Conservation (phyloP, 2,113 vertebrate species). For the Romanogobio albipinnatus region DNA sequence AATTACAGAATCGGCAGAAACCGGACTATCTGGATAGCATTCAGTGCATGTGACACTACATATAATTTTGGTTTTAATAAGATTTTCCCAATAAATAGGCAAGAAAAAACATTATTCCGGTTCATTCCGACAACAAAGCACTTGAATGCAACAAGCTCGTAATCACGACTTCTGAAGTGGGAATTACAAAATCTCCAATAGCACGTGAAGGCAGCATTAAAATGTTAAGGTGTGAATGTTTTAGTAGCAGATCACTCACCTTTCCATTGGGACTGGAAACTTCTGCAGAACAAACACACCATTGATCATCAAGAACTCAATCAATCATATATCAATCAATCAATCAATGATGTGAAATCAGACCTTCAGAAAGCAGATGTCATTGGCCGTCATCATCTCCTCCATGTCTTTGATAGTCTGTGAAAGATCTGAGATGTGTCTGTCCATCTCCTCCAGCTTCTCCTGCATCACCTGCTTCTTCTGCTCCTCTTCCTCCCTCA, state of each 20-base stretch:
- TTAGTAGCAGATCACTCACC: conserved; percentile 1
- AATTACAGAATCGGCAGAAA: no score
- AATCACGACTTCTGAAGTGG: no score
- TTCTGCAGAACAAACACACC: conserved; percentile 1
- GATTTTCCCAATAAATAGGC: no score
- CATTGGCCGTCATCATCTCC: not conserved
- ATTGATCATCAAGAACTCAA: not conserved
- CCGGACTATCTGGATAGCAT: no score
- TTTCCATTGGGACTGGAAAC: not conserved
- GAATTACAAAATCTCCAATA: no score
- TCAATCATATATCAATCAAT: not conserved
- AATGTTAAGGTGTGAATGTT: no score
- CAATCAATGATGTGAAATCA: not conserved
- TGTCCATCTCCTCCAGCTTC: not conserved
- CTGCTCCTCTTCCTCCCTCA: conserved; percentile 10
- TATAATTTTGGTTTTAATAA: no score
- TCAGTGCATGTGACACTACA: no score
- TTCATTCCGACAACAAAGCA: no score
- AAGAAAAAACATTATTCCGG: no score
- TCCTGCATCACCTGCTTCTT: not conserved
- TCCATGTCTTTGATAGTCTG: not conserved
- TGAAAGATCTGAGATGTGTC: conserved; percentile 1
- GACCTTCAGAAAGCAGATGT: not conserved
- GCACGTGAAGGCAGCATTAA: no score
- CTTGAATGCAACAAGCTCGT: no score